phyloP scores from a whole-genome alignment of 2,797 vertebrate species.

The Acipenser ruthenus region DNA sequence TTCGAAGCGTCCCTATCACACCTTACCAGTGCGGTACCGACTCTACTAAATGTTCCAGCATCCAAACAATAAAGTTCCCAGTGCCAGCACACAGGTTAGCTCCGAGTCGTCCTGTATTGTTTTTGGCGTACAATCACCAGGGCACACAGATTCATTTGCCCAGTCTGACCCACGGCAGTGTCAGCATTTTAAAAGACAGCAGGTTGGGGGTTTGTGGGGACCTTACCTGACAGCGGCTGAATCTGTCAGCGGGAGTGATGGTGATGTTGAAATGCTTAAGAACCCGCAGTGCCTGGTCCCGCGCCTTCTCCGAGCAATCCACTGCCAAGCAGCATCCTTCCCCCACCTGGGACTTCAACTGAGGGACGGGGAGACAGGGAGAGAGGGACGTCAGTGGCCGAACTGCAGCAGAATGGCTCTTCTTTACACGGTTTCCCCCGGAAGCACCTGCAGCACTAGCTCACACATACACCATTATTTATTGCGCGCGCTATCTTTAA shows the following conservation, averaged over 20 bases:
- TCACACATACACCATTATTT: no score
- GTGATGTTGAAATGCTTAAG: slow-evolving; percentile 71
- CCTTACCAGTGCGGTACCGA: no score
- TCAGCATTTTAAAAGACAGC: no score
- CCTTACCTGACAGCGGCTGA: slow-evolving; percentile 84
- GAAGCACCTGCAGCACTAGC: no score
- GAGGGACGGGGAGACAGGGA: not conserved
- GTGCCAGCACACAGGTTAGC: not conserved
- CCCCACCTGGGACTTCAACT: slow-evolving; percentile 77
- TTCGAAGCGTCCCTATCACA: no score
- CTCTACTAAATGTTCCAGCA: not conserved
- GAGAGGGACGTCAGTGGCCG: not conserved
- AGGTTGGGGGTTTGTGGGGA: no score
- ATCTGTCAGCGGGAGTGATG: slow-evolving; percentile 59
- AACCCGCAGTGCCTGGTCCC: slow-evolving; percentile 66
- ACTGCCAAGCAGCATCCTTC: slow-evolving; percentile 71
- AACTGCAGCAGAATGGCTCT: not conserved
- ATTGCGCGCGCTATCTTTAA: no score
- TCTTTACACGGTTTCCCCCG: no score
- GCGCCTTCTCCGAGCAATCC: slow-evolving; percentile 70
- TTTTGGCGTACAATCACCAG: slow-evolving; percentile 4
- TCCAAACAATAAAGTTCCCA: not conserved
- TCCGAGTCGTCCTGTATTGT: no score
- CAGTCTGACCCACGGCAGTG: no score
- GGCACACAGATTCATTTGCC: not conserved